A percentile compares a stretch with the other conserved stretches of the same genome.
Evolutionary conservation across 30 jellyfish, hydroid and myxozoan species (phyloP).

Genomic region (Hydra vulgaris): DNA sequence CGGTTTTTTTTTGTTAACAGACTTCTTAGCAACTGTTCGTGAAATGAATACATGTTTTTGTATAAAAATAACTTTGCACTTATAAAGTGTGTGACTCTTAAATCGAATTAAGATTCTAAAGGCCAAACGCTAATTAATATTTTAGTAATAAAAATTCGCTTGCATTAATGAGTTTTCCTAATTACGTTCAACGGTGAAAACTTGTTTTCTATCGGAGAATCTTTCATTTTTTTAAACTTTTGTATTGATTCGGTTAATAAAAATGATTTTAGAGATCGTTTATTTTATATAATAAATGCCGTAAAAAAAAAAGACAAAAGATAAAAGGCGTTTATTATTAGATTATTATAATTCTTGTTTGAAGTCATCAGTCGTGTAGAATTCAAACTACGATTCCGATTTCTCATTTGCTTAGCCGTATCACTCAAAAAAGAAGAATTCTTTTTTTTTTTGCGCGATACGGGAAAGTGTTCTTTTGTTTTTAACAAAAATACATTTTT

Average conservation of each 20-base stretch:
- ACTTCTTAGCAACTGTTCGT: not conserved
- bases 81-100: not conserved
- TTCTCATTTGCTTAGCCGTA: not conserved
- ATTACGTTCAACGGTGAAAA: not conserved
- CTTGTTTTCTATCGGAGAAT: not conserved
- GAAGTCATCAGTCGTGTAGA: not conserved
- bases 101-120: not conserved
- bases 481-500: no score
- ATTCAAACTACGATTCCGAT: not conserved
- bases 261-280: not conserved
- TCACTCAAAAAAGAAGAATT: not conserved
- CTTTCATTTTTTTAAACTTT: not conserved
- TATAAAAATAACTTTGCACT: not conserved
- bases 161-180: not conserved
- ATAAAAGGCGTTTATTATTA: not conserved
- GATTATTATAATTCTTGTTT: not conserved
- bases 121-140: not conserved
- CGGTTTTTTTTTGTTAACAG: not conserved
- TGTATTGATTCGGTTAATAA: not conserved
- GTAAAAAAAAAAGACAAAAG: no score
- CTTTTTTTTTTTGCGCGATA: no score
- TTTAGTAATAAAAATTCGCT: not conserved
- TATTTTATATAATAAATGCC: not conserved
- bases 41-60: not conserved
- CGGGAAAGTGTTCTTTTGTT: no score